Percentiles rank a stretch among this genome's conserved stretches.
Conservation (phyloP, 2,797 vertebrate species). For the Nannoperca australis region DNA sequence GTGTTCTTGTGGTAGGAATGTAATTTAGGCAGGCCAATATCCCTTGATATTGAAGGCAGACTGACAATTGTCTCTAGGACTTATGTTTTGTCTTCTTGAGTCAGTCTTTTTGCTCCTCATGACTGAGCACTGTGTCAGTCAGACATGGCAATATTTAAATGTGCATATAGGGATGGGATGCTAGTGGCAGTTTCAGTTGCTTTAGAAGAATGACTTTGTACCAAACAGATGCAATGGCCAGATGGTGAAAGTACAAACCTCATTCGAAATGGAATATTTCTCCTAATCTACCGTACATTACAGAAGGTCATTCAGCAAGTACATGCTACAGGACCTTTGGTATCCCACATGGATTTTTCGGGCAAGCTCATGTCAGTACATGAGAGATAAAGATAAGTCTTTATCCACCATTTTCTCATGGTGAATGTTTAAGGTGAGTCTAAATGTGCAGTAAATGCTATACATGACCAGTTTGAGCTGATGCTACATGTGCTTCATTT, state of each 20-base stretch:
- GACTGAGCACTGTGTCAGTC: constrained; percentile 51
- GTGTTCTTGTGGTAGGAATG: constrained; percentile 53
- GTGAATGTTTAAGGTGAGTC: constrained; percentile 45
- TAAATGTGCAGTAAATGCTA: constrained; percentile 24
- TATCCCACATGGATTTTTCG: constrained; percentile 51
- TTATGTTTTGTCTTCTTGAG: constrained; percentile 46
- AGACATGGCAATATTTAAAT: constrained; percentile 45
- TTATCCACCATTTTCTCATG: constrained; percentile 38
- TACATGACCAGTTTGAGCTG: constrained; percentile 46
- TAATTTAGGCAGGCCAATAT: constrained; percentile 50
- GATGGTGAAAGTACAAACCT: constrained; percentile 47
- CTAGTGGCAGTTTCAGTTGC: constrained; percentile 66
- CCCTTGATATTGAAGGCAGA: constrained; percentile 35
- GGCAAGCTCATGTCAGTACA: constrained; percentile 63
- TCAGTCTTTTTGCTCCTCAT: constrained; percentile 60
- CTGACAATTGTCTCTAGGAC: constrained; percentile 31
- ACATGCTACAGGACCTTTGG: constrained; percentile 77
- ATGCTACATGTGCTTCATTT: constrained; percentile 82
- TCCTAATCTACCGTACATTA: constrained; percentile 62
- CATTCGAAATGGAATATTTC: constrained; percentile 48
- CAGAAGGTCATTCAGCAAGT: constrained; percentile 72
- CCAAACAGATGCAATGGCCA: constrained; percentile 21
- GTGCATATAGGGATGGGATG: constrained; percentile 60
- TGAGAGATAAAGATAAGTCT: constrained; percentile 75
- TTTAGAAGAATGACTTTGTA: constrained; percentile 54